Evolutionary conservation across 1,140 invertebrate species (phyloP).

Genomic region (Brevipalpus yothersi): DNA sequence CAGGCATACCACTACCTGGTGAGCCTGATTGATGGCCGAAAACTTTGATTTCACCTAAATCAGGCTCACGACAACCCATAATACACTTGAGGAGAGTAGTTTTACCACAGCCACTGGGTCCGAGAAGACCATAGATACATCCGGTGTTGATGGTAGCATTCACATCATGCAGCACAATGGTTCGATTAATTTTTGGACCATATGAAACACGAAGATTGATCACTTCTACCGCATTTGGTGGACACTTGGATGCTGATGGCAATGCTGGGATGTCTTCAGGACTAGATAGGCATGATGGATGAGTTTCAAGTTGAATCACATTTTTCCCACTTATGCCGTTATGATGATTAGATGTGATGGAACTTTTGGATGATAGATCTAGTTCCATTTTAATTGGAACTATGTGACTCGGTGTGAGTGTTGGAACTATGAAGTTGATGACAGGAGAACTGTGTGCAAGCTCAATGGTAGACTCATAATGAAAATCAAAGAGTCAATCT

Average conservation of each 20-base stretch:
- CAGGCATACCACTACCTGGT: constrained; percentile 9
- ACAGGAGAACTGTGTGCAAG: too few relatives aligned
- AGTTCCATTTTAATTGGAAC: background rate
- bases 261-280: background rate
- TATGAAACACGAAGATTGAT: background rate
- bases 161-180: constrained; percentile 4
- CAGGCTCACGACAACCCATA: constrained; percentile 2
- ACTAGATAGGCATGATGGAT: background rate
- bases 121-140: constrained; percentile 14
- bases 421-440: too few relatives aligned
- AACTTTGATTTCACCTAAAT: constrained; percentile 1
- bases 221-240: background rate
- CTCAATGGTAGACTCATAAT: too few relatives aligned
- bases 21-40: constrained; percentile 16
- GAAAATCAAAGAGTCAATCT: too few relatives aligned
- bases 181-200: background rate
- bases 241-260: background rate
- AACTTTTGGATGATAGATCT: background rate
- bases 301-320: background rate
- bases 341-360: background rate
- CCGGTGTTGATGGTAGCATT: constrained; percentile 7
- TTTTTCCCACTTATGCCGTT: background rate
- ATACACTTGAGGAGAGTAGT: constrained; percentile 9
- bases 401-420: too few relatives aligned
- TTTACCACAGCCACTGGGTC: constrained; percentile 16